Evolutionary conservation across 2,888 invertebrate species (phyloP), one percentile per base, ranked within the genome.

Genomic region (Bellardia pandia): DNA sequence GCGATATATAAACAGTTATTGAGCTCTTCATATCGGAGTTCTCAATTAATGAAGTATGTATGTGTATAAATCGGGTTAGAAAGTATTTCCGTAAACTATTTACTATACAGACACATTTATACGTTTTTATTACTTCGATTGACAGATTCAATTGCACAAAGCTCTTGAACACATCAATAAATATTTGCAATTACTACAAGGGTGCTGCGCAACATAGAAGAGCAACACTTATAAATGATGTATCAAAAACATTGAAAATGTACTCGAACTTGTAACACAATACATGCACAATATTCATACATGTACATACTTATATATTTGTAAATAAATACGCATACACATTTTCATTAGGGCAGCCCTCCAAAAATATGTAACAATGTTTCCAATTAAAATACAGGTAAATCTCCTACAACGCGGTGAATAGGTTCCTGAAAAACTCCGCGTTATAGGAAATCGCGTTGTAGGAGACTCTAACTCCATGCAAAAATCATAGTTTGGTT

Each of bases 171-270:
- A 62, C 14, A 60, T 69, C 69, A 45, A 48, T 40, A 79, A 79
- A 79, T 79, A 62, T 42, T 71, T 79, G 48, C 69, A 69, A 79
- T 69, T 78, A 58, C 45, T 11, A 69, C 16, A 60, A 60, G 40
- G 30, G 6, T 56, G 30, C 5, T 56, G 30, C 5, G 9, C 23
- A 53, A 14, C 53, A n/a, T 33, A 76, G 37, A 60, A 33, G 33
- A 60, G 37, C 13, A 33, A 60, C 60, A 37, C 60, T 64, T 64
- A 64, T 64, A 64, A 64, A 64, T 16, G n/a, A 64, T 64, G n/a
- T 40, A 64, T 64, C 37, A n/a, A 64, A 64, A 64, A 16, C 62
- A 64, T 64, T 40, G 16, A 64, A 64, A 40, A n/a, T 40, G 37
- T 40, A 8, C 62, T 64, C 37, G n/a, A 64, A 40, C n/a, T 58